Conservation (phyloP, 2,888 invertebrate species). For the Phengaris alcon region DNA sequence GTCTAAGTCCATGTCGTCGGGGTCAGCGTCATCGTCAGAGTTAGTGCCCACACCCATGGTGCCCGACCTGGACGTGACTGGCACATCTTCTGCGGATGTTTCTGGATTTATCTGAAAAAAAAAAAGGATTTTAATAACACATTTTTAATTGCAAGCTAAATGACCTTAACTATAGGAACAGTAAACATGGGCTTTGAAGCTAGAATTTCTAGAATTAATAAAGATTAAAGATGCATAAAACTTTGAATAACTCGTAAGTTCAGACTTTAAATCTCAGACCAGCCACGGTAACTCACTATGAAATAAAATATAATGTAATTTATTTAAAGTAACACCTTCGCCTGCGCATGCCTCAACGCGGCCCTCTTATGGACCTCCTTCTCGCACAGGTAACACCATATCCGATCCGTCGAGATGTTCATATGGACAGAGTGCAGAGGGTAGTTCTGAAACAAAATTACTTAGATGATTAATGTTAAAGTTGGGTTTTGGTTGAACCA, state of each 20-base stretch:
- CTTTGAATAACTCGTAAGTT: too few species aligned
- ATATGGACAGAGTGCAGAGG: slow-evolving; percentile 88
- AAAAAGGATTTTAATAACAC: not conserved
- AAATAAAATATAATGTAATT: too few species aligned
- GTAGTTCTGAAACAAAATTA: slow-evolving; percentile 68
- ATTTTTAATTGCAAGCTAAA: too few species aligned
- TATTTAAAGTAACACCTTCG: slow-evolving; percentile 45
- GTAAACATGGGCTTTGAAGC: too few species aligned
- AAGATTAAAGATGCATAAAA: too few species aligned
- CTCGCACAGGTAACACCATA: slow-evolving; percentile 95
- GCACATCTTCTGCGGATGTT: slow-evolving; percentile 54
- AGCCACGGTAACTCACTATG: too few species aligned
- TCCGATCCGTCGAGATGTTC: slow-evolving; percentile 89
- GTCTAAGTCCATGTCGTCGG: slow-evolving; percentile 64
- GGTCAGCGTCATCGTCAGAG: slow-evolving; percentile 64
- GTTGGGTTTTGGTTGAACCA: too few species aligned
- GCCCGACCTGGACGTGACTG: slow-evolving; percentile 50
- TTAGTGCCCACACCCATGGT: slow-evolving; percentile 49
- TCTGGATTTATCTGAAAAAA: slow-evolving; percentile 54
- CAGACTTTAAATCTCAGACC: too few species aligned
- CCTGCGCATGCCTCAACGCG: slow-evolving; percentile 52
- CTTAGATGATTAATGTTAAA: not conserved
- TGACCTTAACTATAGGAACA: too few species aligned
- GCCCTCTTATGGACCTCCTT: slow-evolving; percentile 84
- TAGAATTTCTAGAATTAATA: too few species aligned